Evolutionary conservation across 2,888 invertebrate genomes (phyloP).

Genomic region (Standfussiana lucernea): DNA sequence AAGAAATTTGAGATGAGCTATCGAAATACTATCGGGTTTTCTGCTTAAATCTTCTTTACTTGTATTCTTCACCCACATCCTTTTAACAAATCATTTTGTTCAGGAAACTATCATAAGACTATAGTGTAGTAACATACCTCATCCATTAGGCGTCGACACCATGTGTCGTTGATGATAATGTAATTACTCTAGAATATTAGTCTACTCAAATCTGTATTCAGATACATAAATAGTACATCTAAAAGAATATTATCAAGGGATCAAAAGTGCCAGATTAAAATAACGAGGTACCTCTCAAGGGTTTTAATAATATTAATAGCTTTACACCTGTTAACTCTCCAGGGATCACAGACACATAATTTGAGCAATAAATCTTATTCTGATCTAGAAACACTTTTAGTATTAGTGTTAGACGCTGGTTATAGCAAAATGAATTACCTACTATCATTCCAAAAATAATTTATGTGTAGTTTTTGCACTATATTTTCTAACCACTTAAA

Average conservation of each 20-base stretch:
- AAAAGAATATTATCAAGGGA: constrained; percentile 21
- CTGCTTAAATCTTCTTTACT: background rate
- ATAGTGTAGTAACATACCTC: background rate
- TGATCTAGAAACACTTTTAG: constrained; percentile 25
- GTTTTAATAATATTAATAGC: constrained; percentile 30
- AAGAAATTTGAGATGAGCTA: background rate
- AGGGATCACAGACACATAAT: constrained; percentile 21
- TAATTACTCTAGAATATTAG: constrained; percentile 1
- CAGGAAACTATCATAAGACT: background rate
- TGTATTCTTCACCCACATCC: background rate
- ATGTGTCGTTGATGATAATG: constrained; percentile 2
- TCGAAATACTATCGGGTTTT: background rate
- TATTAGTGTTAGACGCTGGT: background rate
- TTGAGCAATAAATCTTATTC: constrained; percentile 32
- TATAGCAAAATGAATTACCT: background rate
- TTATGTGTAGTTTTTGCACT: background rate
- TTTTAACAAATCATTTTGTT: background rate
- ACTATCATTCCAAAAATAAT: background rate
- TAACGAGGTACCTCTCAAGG: constrained; percentile 19
- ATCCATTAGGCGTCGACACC: background rate
- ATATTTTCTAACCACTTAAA: background rate
- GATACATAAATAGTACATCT: constrained; percentile 2
- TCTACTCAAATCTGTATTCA: background rate
- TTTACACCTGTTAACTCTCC: constrained; percentile 30
- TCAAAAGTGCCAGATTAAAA: constrained; percentile 21